Evolutionary conservation across 2,888 invertebrate species (phyloP).

Genomic region (Aelia acuminata): DNA sequence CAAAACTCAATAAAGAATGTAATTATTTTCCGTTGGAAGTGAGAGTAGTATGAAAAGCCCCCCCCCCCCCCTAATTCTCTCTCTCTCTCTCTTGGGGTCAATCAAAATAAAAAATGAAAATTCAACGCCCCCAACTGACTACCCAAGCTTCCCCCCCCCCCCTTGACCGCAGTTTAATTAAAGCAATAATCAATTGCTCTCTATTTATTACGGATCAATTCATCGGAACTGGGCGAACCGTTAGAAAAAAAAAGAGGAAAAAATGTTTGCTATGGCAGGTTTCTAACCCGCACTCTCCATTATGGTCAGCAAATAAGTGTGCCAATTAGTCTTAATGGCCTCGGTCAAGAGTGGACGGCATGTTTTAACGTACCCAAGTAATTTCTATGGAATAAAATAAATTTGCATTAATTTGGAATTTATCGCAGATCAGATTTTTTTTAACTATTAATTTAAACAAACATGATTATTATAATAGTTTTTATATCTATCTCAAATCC

Average conservation of each 20-base stretch:
- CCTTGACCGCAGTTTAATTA: conserved; percentile 29
- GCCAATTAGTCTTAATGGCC: not conserved
- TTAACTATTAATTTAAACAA: too few relatives aligned
- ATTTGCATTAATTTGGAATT: not conserved
- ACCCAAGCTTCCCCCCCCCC: too few relatives aligned
- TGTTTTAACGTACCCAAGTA: not conserved
- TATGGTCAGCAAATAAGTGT: not conserved
- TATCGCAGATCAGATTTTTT: too few relatives aligned
- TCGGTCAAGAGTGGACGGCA: not conserved
- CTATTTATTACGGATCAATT: not conserved
- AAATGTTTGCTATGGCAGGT: not conserved
- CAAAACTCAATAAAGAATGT: too few relatives aligned
- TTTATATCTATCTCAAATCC: too few relatives aligned
- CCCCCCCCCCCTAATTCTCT: too few relatives aligned
- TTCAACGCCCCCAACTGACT: not conserved
- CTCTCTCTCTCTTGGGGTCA: not conserved
- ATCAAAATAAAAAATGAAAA: not conserved
- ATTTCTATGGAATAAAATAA: not conserved
- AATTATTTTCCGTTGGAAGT: not conserved
- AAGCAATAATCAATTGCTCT: conserved; percentile 20
- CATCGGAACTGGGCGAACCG: conserved; percentile 24
- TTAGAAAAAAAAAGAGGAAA: not conserved
- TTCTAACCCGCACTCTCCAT: not conserved
- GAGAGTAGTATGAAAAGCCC: not conserved
- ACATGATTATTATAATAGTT: too few relatives aligned